These are phyloP conservation scores for Pocillopora damicornis DNA, from an alignment of 64 coral and sea anemone genomes.

Conservation along the genomic window DNA sequence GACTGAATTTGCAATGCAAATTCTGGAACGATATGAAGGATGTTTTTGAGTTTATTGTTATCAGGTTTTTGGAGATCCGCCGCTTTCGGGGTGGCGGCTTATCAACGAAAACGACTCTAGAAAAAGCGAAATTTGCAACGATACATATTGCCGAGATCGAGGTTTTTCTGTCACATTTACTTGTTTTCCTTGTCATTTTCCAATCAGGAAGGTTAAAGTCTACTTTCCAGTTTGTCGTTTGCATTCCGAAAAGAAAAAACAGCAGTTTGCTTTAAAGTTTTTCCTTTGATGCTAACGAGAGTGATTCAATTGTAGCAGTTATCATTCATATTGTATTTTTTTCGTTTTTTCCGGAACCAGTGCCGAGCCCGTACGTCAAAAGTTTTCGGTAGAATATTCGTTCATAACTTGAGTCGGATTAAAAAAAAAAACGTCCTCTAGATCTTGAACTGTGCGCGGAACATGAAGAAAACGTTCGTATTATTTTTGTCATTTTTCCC, in stretches of 20 bases:
- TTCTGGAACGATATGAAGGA: not conserved
- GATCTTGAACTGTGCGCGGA: not conserved
- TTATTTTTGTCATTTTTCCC: not conserved
- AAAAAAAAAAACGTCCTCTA: not conserved
- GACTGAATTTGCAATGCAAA: constrained; percentile 42
- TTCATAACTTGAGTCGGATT: not conserved
- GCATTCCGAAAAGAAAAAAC: not conserved
- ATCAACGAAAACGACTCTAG: not conserved
- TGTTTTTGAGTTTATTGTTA: constrained; percentile 15
- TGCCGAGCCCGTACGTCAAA: not conserved
- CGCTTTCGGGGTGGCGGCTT: constrained; percentile 9
- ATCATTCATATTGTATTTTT: not conserved
- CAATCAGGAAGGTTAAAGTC: not conserved
- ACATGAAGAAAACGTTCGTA: not conserved
- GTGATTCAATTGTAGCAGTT: not conserved
- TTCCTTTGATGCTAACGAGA: not conserved
- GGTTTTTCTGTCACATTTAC: not conserved
- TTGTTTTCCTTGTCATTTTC: not conserved
- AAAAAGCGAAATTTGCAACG: not conserved
- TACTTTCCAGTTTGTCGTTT: not conserved
- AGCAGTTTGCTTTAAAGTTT: not conserved
- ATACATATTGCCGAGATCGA: not conserved
- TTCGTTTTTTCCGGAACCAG: not conserved
- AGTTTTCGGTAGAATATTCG: not conserved
- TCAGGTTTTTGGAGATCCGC: constrained; percentile 21